phyloP scores from a whole-genome alignment of 2,797 vertebrate species.

The Delichon dasypus region DNA sequence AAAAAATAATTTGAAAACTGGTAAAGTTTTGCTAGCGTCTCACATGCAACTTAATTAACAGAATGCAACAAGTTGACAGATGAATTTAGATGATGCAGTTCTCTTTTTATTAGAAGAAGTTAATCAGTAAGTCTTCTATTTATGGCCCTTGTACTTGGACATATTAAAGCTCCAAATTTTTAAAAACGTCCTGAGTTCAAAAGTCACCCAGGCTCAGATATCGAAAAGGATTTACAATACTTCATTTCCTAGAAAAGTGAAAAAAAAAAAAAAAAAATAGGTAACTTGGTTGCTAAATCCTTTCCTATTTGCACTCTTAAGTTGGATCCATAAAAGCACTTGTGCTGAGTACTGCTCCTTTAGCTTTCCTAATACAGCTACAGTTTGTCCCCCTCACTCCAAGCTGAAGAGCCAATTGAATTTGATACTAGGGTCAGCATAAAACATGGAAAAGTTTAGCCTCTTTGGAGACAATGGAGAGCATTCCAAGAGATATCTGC shows the following conservation, averaged over 20 bases:
- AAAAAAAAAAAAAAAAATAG: neutral
- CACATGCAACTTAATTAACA: neutral
- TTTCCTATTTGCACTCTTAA: neutral
- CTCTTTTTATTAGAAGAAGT: neutral
- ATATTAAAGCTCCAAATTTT: neutral
- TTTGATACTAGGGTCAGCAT: neutral
- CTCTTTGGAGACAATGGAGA: neutral
- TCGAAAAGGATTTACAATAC: neutral
- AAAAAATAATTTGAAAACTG: neutral
- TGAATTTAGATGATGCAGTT: neutral
- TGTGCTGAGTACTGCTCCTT: neutral
- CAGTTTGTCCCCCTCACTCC: neutral
- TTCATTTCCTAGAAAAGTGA: neutral
- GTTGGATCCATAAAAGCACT: neutral
- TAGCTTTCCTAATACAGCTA: neutral
- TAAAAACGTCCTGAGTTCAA: neutral
- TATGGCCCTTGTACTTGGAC: neutral
- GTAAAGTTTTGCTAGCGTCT: neutral
- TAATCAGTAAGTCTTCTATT: neutral
- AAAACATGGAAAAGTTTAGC: neutral
- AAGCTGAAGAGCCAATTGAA: neutral
- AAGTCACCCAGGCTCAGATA: neutral
- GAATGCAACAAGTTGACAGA: neutral
- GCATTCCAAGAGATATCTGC: neutral
- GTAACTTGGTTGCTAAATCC: neutral